phyloP scores from a whole-genome alignment of 2,113 vertebrate species.

The Actenoides hombroni region DNA sequence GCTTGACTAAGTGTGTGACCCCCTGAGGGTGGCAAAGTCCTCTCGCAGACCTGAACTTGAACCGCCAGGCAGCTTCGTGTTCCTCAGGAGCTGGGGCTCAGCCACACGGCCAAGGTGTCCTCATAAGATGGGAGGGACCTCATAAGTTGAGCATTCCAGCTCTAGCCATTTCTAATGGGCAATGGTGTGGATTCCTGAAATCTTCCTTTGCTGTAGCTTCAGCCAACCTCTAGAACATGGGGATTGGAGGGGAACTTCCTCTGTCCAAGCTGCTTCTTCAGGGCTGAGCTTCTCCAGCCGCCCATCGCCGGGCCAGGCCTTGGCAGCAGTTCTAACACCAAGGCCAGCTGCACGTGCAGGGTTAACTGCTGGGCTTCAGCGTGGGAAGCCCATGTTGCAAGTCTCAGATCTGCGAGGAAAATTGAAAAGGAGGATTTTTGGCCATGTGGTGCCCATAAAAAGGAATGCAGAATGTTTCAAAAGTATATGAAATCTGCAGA shows the following conservation, averaged over 20 bases:
- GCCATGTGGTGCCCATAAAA: conserved; percentile 1
- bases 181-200: neutral
- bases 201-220: neutral
- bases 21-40: neutral
- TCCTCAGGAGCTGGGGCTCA: neutral
- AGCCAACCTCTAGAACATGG: neutral
- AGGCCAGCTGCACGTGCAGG: neutral
- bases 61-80: accelerated
- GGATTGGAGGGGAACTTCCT: neutral
- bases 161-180: neutral
- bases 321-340: neutral
- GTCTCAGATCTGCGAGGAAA: neutral
- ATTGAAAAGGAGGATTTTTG: neutral
- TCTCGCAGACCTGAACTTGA: neutral
- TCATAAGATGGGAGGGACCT: neutral
- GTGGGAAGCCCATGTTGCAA: accelerated
- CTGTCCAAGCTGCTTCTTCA: neutral
- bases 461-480: neutral
- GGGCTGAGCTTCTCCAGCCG: neutral
- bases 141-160: neutral
- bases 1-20: neutral
- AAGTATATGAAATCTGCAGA: neutral
- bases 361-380: neutral
- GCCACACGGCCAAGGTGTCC: neutral
- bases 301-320: accelerated